These are phyloP conservation scores for Scaptomyza graminum DNA, from an alignment of 1,140 invertebrate species.

Conservation along the genomic window DNA sequence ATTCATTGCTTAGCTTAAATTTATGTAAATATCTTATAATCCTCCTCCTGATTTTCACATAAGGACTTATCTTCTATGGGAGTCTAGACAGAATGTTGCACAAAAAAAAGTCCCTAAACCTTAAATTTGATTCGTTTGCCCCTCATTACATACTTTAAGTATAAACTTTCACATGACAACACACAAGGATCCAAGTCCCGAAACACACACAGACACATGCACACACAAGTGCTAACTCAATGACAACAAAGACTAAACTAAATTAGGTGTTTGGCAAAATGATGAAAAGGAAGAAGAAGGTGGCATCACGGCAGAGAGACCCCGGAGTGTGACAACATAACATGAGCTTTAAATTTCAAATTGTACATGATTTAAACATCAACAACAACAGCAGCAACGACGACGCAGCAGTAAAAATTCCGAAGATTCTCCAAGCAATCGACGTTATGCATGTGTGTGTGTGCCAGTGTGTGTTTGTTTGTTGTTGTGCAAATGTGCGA, in stretches of 20 bases:
- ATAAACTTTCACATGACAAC: conserved; percentile 17
- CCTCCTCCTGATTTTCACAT: no score
- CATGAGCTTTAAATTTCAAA: conserved; percentile 49
- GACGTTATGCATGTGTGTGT: conserved; percentile 15
- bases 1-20: no score
- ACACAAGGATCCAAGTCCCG: conserved; percentile 7
- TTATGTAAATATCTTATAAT: no score
- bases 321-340: conserved; percentile 14
- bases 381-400: conserved; percentile 34
- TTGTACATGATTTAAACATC: conserved; percentile 45
- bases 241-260: conserved; percentile 61
- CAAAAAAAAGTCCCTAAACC: background rate
- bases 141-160: conserved; percentile 1
- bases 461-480: conserved; percentile 15
- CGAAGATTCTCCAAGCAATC: conserved; percentile 44
- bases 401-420: conserved; percentile 35
- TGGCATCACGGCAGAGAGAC: no score
- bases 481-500: conserved; percentile 59
- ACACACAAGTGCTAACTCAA: conserved; percentile 46
- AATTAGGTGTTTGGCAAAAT: conserved; percentile 49
- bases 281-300: conserved; percentile 5
- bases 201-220: conserved; percentile 2
- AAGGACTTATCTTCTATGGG: no score
- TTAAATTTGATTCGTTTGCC: conserved; percentile 6
- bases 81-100: background rate